phyloP scores from a whole-genome alignment of 2,113 vertebrate genomes.

The Myotis davidii region DNA sequence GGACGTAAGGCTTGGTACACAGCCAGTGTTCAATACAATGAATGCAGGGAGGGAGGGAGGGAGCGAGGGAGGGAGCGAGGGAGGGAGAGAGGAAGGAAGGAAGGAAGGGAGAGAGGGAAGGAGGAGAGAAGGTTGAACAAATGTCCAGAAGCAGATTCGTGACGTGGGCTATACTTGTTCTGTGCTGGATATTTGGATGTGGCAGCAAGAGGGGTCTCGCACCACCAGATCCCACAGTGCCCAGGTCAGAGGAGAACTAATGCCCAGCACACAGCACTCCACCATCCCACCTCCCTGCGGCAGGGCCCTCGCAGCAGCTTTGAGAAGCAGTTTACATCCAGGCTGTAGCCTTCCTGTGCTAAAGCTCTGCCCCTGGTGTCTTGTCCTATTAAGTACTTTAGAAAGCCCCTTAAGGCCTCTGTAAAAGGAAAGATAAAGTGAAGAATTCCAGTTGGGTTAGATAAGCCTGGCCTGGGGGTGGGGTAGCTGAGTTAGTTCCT shows the following conservation, averaged over 20 bases:
- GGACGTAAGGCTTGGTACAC: constrained; percentile 11
- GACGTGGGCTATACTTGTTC: neutral
- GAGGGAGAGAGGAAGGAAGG: neutral
- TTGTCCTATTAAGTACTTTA: constrained; percentile 2
- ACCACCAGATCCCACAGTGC: neutral
- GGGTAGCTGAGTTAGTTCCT: neutral
- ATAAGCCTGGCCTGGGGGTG: neutral
- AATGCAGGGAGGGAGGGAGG: neutral
- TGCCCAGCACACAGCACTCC: too few species aligned
- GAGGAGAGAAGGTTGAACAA: neutral
- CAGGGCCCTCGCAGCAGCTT: neutral
- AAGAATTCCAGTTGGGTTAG: constrained; percentile 42
- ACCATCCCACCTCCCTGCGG: neutral
- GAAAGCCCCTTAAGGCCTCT: neutral
- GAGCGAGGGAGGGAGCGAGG: neutral
- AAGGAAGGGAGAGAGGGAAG: neutral
- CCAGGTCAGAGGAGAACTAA: neutral
- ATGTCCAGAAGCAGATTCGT: neutral
- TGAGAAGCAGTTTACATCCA: neutral
- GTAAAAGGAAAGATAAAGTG: constrained; percentile 37
- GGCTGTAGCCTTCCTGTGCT: neutral
- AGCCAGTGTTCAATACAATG: constrained; percentile 47
- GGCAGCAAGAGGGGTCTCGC: neutral
- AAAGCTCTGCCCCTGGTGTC: neutral
- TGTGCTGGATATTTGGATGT: neutral